These are phyloP conservation scores for Chaenocephalus aceratus DNA, from an alignment of 2,113 vertebrate species.

Conservation along the genomic window DNA sequence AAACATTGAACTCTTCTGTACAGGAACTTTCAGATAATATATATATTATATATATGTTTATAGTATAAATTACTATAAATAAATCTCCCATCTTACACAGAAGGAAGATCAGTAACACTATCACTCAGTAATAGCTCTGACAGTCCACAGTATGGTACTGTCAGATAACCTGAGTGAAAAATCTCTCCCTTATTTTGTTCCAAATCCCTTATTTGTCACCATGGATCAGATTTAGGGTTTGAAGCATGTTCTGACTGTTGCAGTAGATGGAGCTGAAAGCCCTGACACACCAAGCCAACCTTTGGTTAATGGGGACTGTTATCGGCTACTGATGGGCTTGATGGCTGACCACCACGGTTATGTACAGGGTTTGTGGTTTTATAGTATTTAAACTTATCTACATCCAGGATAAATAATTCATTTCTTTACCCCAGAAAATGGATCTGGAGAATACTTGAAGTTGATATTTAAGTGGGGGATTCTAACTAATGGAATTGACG, in stretches of 20 bases:
- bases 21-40: background rate
- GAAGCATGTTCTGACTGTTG: background rate
- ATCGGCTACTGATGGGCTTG: background rate
- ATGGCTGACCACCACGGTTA: background rate
- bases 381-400: background rate
- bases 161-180: background rate
- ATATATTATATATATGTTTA: background rate
- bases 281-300: constrained; percentile 19
- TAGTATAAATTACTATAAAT: background rate
- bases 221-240: background rate
- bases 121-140: background rate
- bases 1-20: background rate
- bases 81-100: constrained; percentile 33
- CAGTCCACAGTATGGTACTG: background rate
- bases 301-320: background rate
- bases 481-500: background rate
- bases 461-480: background rate
- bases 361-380: background rate
- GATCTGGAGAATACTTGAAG: background rate
- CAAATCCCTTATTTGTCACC: background rate
- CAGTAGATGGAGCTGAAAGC: constrained; percentile 5
- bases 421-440: background rate
- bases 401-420: background rate
- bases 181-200: background rate
- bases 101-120: background rate